Base-by-base conservation (phyloP, 2,888 invertebrate species). In the Arctia plantaginis region DNA sequence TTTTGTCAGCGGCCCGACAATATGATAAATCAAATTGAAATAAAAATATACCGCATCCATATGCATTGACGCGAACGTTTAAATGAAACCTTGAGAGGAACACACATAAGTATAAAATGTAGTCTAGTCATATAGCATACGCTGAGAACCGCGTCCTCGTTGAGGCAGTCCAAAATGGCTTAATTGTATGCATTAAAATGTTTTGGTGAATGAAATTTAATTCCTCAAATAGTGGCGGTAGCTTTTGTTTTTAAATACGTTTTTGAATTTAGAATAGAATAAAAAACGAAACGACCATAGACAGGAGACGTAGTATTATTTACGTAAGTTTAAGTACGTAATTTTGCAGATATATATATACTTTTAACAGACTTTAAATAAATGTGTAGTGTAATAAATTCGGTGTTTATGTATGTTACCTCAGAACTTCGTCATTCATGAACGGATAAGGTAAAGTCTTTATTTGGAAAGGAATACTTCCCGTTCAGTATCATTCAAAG, bases 1-100 rank as follows among this genome's bases (percentile, higher is more conserved):
- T n/a, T 65, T n/a, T 39, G 51, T 35, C 20, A 0, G 18, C 1
- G 23, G 44, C n/a, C 13, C 30, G 8, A 67, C 41, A 41, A 44
- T 27, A 44, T 39, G n/a, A 41, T 67, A 18, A 41, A 41, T 67
- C 10, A 27, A 27, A 67, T 39, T 3, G 44, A 15, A 67, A 41
- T 41, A 67, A 44, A 67, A 67, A 44, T 67, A 44, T 62, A 62
- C 30, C 62, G 18, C 67, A 67, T 66, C 65, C 65, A 66, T 35
- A 39, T 66, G 39, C 65, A 39, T 39, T 39, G 23, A 39, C 23
- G 39, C 7, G 35, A 65, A 65, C 65, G 65, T 39, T 66, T 66
- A 39, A 20, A 39, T 23, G 39, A n/a, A 66, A 66, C 65, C 65
- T 66, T 66, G 65, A 66, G 12, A 15, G 8, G 13, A 39, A 66